These are phyloP conservation scores for Melanargia galathea DNA, from an alignment of 2,888 invertebrate species.

Conservation along the genomic window DNA sequence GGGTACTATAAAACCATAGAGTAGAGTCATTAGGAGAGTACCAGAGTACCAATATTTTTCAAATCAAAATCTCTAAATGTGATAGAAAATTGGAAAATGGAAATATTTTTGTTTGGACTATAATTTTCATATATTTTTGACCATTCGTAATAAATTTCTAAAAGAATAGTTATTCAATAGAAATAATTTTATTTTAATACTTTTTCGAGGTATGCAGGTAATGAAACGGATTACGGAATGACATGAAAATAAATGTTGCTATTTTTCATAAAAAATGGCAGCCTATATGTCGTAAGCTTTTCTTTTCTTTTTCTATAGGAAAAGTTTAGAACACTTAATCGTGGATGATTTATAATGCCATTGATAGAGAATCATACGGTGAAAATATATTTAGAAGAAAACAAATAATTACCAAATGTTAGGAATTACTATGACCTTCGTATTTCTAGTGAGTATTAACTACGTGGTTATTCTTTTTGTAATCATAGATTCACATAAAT, in stretches of 20 bases:
- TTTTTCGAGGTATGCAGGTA: constrained; percentile 27
- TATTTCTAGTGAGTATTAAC: constrained; percentile 68
- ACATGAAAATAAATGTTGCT: constrained; percentile 63
- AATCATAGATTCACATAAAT: constrained; percentile 48
- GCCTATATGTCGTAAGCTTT: constrained; percentile 81
- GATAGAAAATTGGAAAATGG: too few relatives aligned
- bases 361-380: constrained; percentile 57
- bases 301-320: constrained; percentile 65
- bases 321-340: constrained; percentile 67
- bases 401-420: constrained; percentile 56
- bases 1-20: too few relatives aligned
- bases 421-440: constrained; percentile 63
- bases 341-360: constrained; percentile 65
- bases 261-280: constrained; percentile 76
- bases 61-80: too few relatives aligned
- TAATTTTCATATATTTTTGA: too few relatives aligned
- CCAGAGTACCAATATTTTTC: too few relatives aligned
- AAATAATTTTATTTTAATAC: too few relatives aligned
- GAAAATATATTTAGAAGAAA: constrained; percentile 52
- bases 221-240: constrained; percentile 46
- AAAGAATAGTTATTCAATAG: too few relatives aligned
- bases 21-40: too few relatives aligned
- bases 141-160: too few relatives aligned
- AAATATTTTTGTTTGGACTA: too few relatives aligned
- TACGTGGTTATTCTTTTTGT: constrained; percentile 76